Conservation (phyloP, 2,113 vertebrate genomes). For the Pseudopodoces humilis region DNA sequence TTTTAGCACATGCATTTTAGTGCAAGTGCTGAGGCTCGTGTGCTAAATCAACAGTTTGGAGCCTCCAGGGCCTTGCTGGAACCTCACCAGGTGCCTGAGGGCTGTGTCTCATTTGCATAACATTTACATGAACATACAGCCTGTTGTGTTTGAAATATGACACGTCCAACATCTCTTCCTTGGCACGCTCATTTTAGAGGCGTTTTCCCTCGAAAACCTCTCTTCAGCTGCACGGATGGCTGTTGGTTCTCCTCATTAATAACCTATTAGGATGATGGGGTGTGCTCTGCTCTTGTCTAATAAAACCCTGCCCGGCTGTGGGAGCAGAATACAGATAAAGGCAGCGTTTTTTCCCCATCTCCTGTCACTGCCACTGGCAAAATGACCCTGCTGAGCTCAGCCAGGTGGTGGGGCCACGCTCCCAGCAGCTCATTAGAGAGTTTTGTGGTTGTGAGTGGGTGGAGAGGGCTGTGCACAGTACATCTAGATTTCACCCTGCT, state of each 20-base stretch:
- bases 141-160: constrained; percentile 13
- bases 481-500: not conserved
- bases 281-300: not conserved
- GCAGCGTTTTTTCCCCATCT: not conserved
- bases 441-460: not conserved
- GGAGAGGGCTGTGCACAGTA: not conserved
- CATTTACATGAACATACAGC: constrained; percentile 17
- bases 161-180: not conserved
- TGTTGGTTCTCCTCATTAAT: not conserved
- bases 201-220: not conserved
- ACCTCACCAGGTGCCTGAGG: constrained; percentile 30
- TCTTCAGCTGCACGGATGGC: not conserved
- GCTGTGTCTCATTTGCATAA: constrained; percentile 12
- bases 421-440: not conserved
- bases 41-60: constrained; percentile 20
- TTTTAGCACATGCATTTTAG: not conserved
- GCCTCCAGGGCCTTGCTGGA: constrained; percentile 1
- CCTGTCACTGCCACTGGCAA: not conserved
- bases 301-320: not conserved
- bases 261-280: not conserved
- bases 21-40: not conserved
- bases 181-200: not conserved
- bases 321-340: not conserved
- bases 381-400: not conserved
- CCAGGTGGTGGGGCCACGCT: not conserved